Evolutionary conservation across 2,113 vertebrate genomes (phyloP).

Genomic region (Ploceus nigricollis): DNA sequence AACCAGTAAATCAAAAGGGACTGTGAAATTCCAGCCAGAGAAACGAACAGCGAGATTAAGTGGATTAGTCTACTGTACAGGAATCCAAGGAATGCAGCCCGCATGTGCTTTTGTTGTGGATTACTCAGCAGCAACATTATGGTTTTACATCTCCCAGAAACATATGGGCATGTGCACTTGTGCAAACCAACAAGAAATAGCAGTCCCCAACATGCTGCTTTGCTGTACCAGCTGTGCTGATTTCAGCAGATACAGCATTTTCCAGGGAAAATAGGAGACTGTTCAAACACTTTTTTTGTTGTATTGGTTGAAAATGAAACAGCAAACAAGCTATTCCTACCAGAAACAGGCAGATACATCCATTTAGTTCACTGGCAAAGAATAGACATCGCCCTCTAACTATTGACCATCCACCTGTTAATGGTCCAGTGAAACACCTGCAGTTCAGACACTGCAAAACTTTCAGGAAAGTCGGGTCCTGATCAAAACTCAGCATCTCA

Average conservation of each 20-base stretch:
- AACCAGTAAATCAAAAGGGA: constrained; percentile 74
- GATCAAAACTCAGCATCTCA: background rate
- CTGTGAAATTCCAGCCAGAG: constrained; percentile 72
- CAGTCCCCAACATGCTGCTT: background rate
- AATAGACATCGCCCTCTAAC: background rate
- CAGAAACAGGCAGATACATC: background rate
- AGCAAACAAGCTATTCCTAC: background rate
- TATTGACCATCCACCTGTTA: background rate
- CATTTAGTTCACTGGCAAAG: background rate
- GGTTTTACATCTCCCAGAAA: constrained; percentile 66
- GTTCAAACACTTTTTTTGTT: background rate
- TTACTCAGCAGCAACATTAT: constrained; percentile 70
- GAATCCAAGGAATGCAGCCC: constrained; percentile 71
- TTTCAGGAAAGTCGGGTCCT: background rate
- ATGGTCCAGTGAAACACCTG: background rate
- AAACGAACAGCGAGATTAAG: constrained; percentile 72
- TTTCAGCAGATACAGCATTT: constrained; percentile 23
- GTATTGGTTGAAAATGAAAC: background rate
- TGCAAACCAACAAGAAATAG: constrained; percentile 38
- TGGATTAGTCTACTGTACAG: constrained; percentile 79
- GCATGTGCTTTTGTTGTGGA: constrained; percentile 75
- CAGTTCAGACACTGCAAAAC: background rate
- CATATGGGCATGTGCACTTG: constrained; percentile 67
- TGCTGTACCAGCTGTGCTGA: background rate
- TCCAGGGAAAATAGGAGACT: background rate